Conservation (phyloP, 1,140 invertebrate genomes). For the Zaprionus vittiger region DNA sequence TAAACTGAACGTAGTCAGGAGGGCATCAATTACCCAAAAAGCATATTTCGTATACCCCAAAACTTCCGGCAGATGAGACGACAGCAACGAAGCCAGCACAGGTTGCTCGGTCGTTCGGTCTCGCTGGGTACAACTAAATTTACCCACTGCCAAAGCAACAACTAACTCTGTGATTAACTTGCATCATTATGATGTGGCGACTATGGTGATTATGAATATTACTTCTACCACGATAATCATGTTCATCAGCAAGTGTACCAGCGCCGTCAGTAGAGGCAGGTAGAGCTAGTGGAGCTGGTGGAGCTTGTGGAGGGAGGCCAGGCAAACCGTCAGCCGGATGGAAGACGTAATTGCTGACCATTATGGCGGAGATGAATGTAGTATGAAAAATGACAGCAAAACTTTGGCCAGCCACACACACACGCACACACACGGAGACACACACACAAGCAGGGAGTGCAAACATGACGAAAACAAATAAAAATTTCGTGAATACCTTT, state of each 20-base stretch:
- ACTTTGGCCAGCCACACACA: conserved; percentile 14
- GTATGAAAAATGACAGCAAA: conserved; percentile 39
- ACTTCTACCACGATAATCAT: conserved; percentile 8
- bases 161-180: conserved; percentile 4
- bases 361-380: conserved; percentile 35
- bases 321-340: conserved; percentile 21
- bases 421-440: conserved; percentile 3
- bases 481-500: conserved; percentile 40
- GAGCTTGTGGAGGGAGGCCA: background rate
- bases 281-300: background rate
- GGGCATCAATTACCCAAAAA: conserved; percentile 46
- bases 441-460: conserved; percentile 20
- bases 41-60: conserved; percentile 40
- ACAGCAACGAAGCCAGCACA: background rate
- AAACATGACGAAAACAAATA: conserved; percentile 42
- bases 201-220: conserved; percentile 17
- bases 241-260: conserved; percentile 7
- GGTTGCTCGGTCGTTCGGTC: too few relatives aligned
- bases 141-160: background rate
- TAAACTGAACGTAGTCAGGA: conserved; percentile 26
- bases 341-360: conserved; percentile 45
- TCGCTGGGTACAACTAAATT: conserved; percentile 21
- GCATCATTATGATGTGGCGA: conserved; percentile 17
- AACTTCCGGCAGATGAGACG: conserved; percentile 51
- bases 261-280: background rate